phyloP scores from a whole-genome alignment of 1,140 invertebrate species.

The Chlorops oryzae region DNA sequence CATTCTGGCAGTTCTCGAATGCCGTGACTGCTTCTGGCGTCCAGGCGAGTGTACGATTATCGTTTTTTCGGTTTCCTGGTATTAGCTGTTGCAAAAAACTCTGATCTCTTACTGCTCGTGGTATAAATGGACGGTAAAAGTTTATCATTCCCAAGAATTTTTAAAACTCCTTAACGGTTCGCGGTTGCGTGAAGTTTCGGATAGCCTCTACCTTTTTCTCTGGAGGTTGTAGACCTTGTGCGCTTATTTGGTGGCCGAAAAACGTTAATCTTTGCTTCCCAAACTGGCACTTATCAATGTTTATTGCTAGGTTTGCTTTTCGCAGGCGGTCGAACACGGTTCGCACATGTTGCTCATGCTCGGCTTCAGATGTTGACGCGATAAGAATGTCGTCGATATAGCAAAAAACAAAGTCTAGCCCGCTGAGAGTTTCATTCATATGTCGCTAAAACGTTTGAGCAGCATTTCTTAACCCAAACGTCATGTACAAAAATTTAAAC shows the following conservation, averaged over 20 bases:
- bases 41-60: too few relatives aligned
- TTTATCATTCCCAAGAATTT: constrained; percentile 3
- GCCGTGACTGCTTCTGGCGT: neutral
- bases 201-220: neutral
- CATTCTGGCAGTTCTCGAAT: neutral
- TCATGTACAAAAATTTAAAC: constrained; percentile 6
- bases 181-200: neutral
- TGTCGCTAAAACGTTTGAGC: constrained; percentile 5
- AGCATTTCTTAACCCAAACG: constrained; percentile 12
- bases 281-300: neutral
- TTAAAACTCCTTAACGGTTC: neutral
- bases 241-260: neutral
- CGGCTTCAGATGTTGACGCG: neutral
- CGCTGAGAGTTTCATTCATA: neutral
- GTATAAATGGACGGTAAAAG: constrained; percentile 2
- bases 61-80: neutral
- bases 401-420: neutral
- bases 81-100: neutral
- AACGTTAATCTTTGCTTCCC: neutral
- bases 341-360: constrained; percentile 1
- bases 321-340: neutral
- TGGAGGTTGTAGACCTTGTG: neutral
- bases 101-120: neutral
- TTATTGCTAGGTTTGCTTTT: neutral
- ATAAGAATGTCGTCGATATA: neutral